These are phyloP conservation scores for Clarias gariepinus DNA, from an alignment of 2,113 vertebrate species.

Conservation along the genomic window DNA sequence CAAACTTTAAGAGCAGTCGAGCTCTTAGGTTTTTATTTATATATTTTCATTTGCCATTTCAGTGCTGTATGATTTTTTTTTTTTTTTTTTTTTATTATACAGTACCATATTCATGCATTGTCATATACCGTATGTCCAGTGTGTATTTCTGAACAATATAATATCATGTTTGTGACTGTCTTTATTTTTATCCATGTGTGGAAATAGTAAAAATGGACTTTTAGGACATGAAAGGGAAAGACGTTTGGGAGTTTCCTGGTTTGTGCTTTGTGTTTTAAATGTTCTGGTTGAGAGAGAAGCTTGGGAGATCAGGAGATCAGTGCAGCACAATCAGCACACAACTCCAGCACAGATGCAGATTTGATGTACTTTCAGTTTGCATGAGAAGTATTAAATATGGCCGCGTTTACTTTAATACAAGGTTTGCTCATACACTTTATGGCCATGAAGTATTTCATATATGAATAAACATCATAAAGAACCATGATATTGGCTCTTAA, in stretches of 20 bases:
- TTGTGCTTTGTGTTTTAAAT: constrained; percentile 52
- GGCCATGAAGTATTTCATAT: constrained; percentile 10
- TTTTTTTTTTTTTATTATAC: constrained; percentile 1
- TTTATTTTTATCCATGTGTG: not conserved
- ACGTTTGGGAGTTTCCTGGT: constrained; percentile 34
- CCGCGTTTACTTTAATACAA: constrained; percentile 38
- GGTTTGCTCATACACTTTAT: not conserved
- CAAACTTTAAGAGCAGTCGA: constrained; percentile 47
- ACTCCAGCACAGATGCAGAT: constrained; percentile 25
- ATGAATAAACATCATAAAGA: constrained; percentile 44
- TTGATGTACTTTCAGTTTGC: constrained; percentile 44
- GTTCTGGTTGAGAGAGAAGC: constrained; percentile 52
- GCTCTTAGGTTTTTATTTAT: constrained; percentile 45
- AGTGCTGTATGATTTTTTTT: not conserved
- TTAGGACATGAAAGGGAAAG: not conserved
- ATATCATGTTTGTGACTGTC: constrained; percentile 12
- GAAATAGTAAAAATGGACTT: not conserved
- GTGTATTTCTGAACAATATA: constrained; percentile 32
- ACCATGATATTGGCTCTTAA: not conserved
- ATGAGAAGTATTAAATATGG: constrained; percentile 33
- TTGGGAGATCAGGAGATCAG: constrained; percentile 6
- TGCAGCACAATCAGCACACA: not conserved
- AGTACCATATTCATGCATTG: not conserved
- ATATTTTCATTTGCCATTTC: constrained; percentile 21
- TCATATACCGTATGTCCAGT: not conserved